Evolutionary conservation across 1,140 invertebrate species (phyloP), one percentile per base, ranked within the genome.

Genomic region (Gonioctena quinquepunctata): DNA sequence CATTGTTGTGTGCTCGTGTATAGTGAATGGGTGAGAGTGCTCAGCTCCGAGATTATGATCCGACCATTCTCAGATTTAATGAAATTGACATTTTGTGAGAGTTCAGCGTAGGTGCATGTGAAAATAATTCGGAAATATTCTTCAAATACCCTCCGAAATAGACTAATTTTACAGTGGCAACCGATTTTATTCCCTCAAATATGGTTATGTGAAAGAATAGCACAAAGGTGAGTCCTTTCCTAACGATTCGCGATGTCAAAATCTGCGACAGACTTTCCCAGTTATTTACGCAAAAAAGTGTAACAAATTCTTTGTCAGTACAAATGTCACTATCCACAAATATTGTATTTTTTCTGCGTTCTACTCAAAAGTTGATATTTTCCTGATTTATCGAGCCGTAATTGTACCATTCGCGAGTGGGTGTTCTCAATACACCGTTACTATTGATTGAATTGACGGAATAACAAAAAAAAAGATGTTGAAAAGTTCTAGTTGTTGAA

Each of bases 301-400:
- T 8, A 13, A 18, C 52, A 54, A 54, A 54, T 54, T 54, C 52
- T 54, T 54, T 54, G 52, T 54, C 52, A 54, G 22, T 54, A 18
- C 19, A 18, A 54, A 54, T 54, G 52, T 54, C 52, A 54, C 8
- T 54, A 23, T 23, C 22, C 13, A n/a, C 16, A n/a, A 42, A 42
- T 42, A 42, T 42, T 42, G 16, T 42, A 42, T 42, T 42, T 42
- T 42, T 42, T 42, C 33, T 42, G 16, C 33, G 33, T n/a, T 13
- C 11, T 42, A 11, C 33, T 42, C 11, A 42, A 42, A n/a, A 42
- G 33, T 42, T n/a, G 16, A 42, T 42, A 42, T 42, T 13, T 42
- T 42, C 16, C 33, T n/a, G 11, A 42, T 11, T 42, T n/a, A 42
- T 42, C 33, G 33, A 42, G 11, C 16, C 33, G 3, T 42, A 42